Evolutionary conservation across 35 echinoderm and acorn worm species (phyloP), one percentile per base, ranked within the genome.

Genomic region (Stichopus chloronotus): DNA sequence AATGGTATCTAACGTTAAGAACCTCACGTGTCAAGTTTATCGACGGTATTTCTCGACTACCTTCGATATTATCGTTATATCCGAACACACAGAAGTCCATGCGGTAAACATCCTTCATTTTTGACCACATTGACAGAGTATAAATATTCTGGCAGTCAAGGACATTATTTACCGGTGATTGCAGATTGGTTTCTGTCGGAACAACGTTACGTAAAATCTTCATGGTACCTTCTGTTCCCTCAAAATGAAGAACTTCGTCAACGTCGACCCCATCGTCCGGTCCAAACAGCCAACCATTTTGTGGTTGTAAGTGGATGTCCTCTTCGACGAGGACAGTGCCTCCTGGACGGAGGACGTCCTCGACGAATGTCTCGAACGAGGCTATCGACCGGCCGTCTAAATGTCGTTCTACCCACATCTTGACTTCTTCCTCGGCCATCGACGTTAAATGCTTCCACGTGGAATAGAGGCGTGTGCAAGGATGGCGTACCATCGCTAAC

Each of bases 281-380:
- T 11, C 52, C 56, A 56, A 87, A 87, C 16, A 87, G 52, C 56
- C 57, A 56, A 22, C 56, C 84, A 60, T 22, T 56, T 30, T 87
- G 84, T 17, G 54, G 21, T 52, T 88, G 86, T 20, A 88, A 52
- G 5, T 60, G 58, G 52, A 2, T 24, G 13, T 88, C 25, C 2
- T 58, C 13, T 4, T 19, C 56, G 5, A 16, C 59, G 19, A 22
- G 22, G 22, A 13, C 13, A 7, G 52, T 12, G 10, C 78, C 78
- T 8, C 22, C 78, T 30, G 78, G 78, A 12, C 22, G 78, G 12
- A 81, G 78, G 22, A 81, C 78, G 11, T 54, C 11, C 22, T 81
- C 78, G 11, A 81, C 78, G 78, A 81, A 81, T 24, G 22, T 12
- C 22, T 81, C 78, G n/a, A 81, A 81, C 78, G 78, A 81, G 61